Percentiles rank a stretch among this genome's conserved stretches.
Conservation (phyloP, 2,888 invertebrate genomes). For the Trichopria drosophilae region DNA sequence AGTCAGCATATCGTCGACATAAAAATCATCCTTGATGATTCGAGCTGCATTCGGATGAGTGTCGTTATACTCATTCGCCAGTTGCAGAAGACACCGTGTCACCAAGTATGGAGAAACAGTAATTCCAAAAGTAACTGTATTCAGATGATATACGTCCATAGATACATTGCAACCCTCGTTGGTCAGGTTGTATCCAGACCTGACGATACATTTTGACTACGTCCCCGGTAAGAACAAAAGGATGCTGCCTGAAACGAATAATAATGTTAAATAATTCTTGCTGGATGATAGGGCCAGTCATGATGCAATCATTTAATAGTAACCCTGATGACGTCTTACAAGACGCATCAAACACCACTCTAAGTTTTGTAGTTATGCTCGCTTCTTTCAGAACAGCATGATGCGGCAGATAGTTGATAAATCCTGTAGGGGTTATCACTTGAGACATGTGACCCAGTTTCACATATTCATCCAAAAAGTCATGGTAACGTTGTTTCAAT, state of each 20-base stretch:
- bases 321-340: neutral
- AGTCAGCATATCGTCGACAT: slow-evolving; percentile 42
- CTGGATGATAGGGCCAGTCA: neutral
- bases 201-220: slow-evolving; percentile 27
- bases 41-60: slow-evolving; percentile 28
- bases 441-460: no score
- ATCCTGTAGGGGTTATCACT: no score
- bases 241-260: slow-evolving; percentile 12
- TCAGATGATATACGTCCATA: no score
- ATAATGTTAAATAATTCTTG: neutral
- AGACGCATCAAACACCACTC: neutral
- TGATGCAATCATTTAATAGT: neutral
- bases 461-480: no score
- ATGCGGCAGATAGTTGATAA: no score
- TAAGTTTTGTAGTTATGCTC: no score
- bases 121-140: slow-evolving; percentile 27
- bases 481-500: no score
- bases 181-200: slow-evolving; percentile 7
- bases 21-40: slow-evolving; percentile 33
- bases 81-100: slow-evolving; percentile 32
- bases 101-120: slow-evolving; percentile 40
- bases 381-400: neutral
- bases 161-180: no score
- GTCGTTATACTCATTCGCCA: slow-evolving; percentile 20
- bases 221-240: slow-evolving; percentile 16